These are phyloP conservation scores for Hydrochoerus hydrochaeris DNA, from an alignment of 2,113 vertebrate genomes.

Conservation along the genomic window DNA sequence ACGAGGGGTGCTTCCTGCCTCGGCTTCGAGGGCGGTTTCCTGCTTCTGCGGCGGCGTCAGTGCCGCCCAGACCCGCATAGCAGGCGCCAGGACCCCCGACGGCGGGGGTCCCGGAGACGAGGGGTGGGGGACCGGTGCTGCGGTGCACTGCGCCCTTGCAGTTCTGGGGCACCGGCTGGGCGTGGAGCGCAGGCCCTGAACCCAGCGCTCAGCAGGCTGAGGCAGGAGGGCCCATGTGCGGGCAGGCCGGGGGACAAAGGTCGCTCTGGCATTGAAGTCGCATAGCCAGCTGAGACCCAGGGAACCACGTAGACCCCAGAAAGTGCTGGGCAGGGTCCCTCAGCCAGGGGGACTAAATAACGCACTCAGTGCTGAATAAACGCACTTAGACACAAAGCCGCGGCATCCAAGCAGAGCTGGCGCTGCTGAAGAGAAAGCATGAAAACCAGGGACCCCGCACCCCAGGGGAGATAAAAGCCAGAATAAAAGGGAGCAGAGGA, in stretches of 20 bases:
- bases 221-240: background rate
- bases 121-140: too few relatives aligned
- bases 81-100: background rate
- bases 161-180: too few relatives aligned
- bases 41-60: too few relatives aligned
- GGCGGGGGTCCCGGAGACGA: too few relatives aligned
- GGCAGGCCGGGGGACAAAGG: background rate
- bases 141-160: too few relatives aligned
- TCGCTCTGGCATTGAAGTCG: background rate
- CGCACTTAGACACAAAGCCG: background rate
- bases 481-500: background rate
- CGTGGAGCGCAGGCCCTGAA: background rate
- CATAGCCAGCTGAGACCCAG: background rate
- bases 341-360: background rate
- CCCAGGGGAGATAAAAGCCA: background rate
- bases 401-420: background rate
- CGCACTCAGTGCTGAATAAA: background rate
- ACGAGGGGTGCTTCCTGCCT: background rate
- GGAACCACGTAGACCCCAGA: background rate
- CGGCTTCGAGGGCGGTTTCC: too few relatives aligned
- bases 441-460: too few relatives aligned
- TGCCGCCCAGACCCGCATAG: too few relatives aligned
- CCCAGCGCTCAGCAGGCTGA: background rate
- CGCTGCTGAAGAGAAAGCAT: background rate
- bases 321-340: background rate